Evolutionary conservation across 2,888 invertebrate genomes (phyloP), one percentile per base, ranked within the genome.

Genomic region (Leptarthrus brevirostris): DNA sequence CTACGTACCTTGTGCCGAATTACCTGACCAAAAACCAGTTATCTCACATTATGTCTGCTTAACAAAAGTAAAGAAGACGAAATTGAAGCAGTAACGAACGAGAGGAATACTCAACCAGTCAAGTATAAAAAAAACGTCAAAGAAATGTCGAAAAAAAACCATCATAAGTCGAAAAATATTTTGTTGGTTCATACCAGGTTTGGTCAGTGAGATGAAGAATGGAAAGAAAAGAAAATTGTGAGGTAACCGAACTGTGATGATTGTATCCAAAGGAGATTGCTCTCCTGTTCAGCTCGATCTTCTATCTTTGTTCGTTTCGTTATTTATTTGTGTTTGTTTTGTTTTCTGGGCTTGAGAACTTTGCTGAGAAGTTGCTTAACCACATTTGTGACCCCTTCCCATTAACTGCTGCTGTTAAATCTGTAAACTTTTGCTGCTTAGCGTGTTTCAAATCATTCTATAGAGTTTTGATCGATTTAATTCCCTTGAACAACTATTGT

Each of bases 341-440:
- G 6, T 12, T 40, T 40, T 5, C 40, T 40, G 20, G 64, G 20
- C 47, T 64, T 64, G 64, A 64, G 64, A 64, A 64, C 14, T 22
- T 26, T 44, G 49, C 54, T 47, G 24, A 64, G 64, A 64, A 64
- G 64, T 24, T 20, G 64, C 44, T 64, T 64, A 64, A 64, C 64
- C 64, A 44, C 64, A 64, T 64, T 64, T 44, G 47, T 64, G 64
- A 64, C 64, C 64, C 40, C 64, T 64, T 47, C 64, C 26, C 64
- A 44, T 40, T 40, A 40, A 40, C 49, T 49, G 18, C 18, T 49
- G 49, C 49, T 49, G 49, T 40, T 40, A 40, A 40, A 40, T 40
- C 40, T 40, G 40, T 30, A 30, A 30, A 30, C 5, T 30, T 30
- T n/a, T 40, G 1, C 40, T 40, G 40, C 8, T n/a, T 40, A n/a